Evolutionary conservation across 2,888 invertebrate genomes (phyloP), one percentile per base, ranked within the genome.

Genomic region (Lasius fuliginosus): DNA sequence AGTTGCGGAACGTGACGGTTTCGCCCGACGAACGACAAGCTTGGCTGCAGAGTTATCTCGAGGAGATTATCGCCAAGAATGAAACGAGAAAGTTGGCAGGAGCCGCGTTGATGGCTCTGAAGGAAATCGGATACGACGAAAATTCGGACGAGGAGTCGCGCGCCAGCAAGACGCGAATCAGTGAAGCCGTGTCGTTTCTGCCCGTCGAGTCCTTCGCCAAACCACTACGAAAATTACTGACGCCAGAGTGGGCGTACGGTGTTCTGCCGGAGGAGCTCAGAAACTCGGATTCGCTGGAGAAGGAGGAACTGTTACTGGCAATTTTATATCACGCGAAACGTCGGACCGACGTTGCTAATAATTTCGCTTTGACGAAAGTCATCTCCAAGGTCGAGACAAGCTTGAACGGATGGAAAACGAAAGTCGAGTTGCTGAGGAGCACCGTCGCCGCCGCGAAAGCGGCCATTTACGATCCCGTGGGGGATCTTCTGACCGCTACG

Each of bases 391-490:
- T 67, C 65, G 58, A 77, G 53, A 46, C 23, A n/a, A 46, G 3
- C 0, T 56, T 83, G 15, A 60, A 67, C 3, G 27, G 77, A 33
- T 68, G 60, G 49, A 30, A 12, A 4, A 36, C 12, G 1, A 36
- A 58, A 36, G 27, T 68, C n/a, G 18, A 60, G 42, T 2, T 27
- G 2, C 12, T 83, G 23, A 76, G 4, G 11, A 83, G 18, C 6
- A 3, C 56, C 36, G 68, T 83, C n/a, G 23, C 9, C 4, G 6
- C 15, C 8, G n/a, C 68, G 11, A 83, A 77, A 30, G 30, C 60
- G 6, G 33, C 77, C 23, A 30, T 77, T 58, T 83, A 83, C 27
- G 83, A 83, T 49, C 67, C 77, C 4, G 46, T 77, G 12, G 68
- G 27, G 15, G 18, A 46, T 18, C 68, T 83, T 46, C 49, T 83